Evolutionary conservation across 2,797 vertebrate genomes (phyloP).

Genomic region (Darevskia nairensis): DNA sequence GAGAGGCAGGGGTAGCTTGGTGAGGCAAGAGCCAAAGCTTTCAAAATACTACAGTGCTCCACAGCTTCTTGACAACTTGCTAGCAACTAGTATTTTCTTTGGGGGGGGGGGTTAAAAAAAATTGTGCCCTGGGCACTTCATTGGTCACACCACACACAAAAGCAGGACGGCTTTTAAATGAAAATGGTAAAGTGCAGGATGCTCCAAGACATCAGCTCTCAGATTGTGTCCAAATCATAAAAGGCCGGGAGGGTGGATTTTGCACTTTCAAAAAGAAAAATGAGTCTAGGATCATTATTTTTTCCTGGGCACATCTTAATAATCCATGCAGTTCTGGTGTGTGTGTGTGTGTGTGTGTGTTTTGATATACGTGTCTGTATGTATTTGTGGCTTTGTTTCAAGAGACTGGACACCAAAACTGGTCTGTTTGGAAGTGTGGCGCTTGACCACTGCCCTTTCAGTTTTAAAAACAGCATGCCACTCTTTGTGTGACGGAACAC

Average conservation of each 20-base stretch:
- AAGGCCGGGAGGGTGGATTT: accelerated
- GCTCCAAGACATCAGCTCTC: constrained; percentile 69
- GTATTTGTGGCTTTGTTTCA: constrained; percentile 14
- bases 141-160: constrained; percentile 82
- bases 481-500: constrained; percentile 51
- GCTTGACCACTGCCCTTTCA: constrained; percentile 23
- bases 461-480: constrained; percentile 59
- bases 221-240: constrained; percentile 48
- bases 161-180: constrained; percentile 75
- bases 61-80: constrained; percentile 71
- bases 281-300: constrained; percentile 30
- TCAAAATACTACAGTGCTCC: constrained; percentile 73
- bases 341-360: no score
- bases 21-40: constrained; percentile 72
- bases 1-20: constrained; percentile 50
- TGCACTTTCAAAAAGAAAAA: constrained; percentile 50
- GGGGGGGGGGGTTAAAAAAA: not conserved
- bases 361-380: not conserved
- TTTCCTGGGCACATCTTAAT: constrained; percentile 51
- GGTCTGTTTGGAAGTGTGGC: constrained; percentile 28
- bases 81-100: constrained; percentile 71
- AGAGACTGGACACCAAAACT: not conserved
- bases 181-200: constrained; percentile 81
- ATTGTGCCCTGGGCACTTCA: constrained; percentile 80
- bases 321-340: constrained; percentile 57